A percentile compares a stretch with the other conserved stretches of the same genome.
These are phyloP conservation scores for Cataglyphis livida DNA, from an alignment of 2,888 invertebrate species.

Conservation along the genomic window DNA sequence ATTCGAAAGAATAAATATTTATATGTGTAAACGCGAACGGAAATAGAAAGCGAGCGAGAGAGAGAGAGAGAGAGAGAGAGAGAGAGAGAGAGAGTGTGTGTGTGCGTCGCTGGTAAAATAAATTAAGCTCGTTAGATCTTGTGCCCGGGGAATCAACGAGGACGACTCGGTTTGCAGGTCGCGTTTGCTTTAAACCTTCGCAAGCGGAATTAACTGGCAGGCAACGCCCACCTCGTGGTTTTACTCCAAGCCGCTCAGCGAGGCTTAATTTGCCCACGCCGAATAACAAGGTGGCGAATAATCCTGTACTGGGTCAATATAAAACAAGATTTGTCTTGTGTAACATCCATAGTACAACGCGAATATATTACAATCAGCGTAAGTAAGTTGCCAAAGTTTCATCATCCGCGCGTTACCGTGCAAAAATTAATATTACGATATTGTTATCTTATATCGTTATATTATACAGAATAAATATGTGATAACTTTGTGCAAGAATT, in stretches of 20 bases:
- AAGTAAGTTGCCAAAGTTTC: not conserved
- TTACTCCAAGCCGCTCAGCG: slow-evolving; percentile 47
- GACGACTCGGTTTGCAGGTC: slow-evolving; percentile 54
- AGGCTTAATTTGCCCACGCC: slow-evolving; percentile 52
- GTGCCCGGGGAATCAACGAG: slow-evolving; percentile 47
- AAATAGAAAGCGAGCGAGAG: not conserved
- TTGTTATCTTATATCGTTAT: not conserved
- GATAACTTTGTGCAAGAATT: not conserved
- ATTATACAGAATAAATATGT: not conserved
- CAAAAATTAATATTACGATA: slow-evolving; percentile 4
- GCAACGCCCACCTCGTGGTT: slow-evolving; percentile 53
- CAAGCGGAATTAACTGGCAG: slow-evolving; percentile 52
- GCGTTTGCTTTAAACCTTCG: slow-evolving; percentile 55
- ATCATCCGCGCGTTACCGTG: not conserved
- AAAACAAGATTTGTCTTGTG: slow-evolving; percentile 12
- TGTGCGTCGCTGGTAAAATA: slow-evolving; percentile 45
- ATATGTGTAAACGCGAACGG: slow-evolving; percentile 19
- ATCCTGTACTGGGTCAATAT: slow-evolving; percentile 44
- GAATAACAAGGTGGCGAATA: slow-evolving; percentile 55
- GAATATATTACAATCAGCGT: slow-evolving; percentile 16
- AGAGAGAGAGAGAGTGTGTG: not conserved
- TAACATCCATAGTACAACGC: not conserved
- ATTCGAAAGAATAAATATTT: slow-evolving; percentile 43
- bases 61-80: not conserved
- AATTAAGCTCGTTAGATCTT: slow-evolving; percentile 55